Evolutionary conservation across 2,888 invertebrate species (phyloP), one percentile per base, ranked within the genome.

Genomic region (Dione juno): DNA sequence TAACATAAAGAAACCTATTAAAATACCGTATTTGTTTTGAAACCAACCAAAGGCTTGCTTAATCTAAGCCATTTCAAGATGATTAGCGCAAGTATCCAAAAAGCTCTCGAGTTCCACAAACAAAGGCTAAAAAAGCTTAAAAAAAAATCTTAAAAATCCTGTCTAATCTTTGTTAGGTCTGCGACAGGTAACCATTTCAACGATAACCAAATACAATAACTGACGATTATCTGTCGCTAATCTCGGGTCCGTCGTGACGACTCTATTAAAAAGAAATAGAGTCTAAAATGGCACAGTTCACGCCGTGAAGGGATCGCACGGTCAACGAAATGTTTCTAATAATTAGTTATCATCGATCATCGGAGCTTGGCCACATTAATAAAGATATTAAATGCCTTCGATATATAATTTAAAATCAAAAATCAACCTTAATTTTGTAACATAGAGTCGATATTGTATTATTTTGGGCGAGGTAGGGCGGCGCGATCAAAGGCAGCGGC

Each of bases 271-370:
- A 45, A 8, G 45, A 0, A 0, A 21, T 79, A 82, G 77, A 78
- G 81, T 77, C 58, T 57, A 75, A 69, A 37, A 43, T 69, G 40
- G 50, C 64, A 41, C 63, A 10, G 11, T 41, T 50, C 69, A n/a
- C 65, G 52, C 57, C 67, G 21, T 69, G 64, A 41, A 67, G 76
- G 75, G 84, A 84, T 86, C 84, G 86, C 82, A 81, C 83, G 86
- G 86, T 88, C 88, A 87, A 85, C 87, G 83, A 88, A 88, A 89
- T 90, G 89, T 90, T 89, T 89, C 89, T 85, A 89, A 89, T 90
- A 89, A 90, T 90, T 90, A 90, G 88, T 89, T 89, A 89, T 89
- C 90, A 89, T 90, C 89, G 87, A 89, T 90, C 89, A 89, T 88
- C 89, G 81, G 81, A 85, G 83, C 85, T 84, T 83, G 87, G 85